These are phyloP conservation scores for Porphyrio hochstetteri DNA, from an alignment of 2,113 vertebrate genomes.

Conservation along the genomic window DNA sequence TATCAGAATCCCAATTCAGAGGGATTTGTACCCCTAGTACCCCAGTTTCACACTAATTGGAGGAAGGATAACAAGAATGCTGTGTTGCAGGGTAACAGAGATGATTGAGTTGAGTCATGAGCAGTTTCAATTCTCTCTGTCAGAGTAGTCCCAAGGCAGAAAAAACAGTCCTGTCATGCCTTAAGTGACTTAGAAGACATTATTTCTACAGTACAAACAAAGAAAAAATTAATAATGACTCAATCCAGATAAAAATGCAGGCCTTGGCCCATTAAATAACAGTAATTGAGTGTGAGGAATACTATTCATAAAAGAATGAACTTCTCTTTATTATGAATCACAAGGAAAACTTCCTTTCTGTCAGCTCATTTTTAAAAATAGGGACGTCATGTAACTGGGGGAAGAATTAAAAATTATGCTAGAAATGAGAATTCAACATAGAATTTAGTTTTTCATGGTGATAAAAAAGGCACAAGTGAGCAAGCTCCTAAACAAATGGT, in stretches of 20 bases:
- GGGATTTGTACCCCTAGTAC: background rate
- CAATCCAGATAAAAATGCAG: slow-evolving; percentile 6
- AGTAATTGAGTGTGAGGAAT: background rate
- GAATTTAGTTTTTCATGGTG: slow-evolving; percentile 5
- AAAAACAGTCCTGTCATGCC: background rate
- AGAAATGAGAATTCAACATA: background rate
- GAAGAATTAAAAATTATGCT: background rate
- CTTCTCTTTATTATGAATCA: slow-evolving; percentile 5
- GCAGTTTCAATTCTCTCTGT: background rate
- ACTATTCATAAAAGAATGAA: background rate
- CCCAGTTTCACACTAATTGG: fast-evolving
- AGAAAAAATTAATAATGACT: slow-evolving; percentile 12
- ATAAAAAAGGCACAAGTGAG: background rate
- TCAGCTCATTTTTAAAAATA: slow-evolving; percentile 8
- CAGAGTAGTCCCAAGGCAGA: background rate
- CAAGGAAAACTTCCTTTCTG: background rate
- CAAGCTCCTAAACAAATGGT: background rate
- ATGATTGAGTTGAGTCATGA: background rate
- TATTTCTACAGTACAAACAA: background rate
- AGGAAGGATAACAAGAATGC: background rate
- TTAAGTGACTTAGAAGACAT: background rate
- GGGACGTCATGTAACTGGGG: background rate
- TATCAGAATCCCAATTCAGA: background rate
- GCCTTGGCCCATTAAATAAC: background rate
- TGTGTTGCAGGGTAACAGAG: background rate